Evolutionary conservation across 1,140 invertebrate species (phyloP).

Genomic region (Habropoda laboriosa): DNA sequence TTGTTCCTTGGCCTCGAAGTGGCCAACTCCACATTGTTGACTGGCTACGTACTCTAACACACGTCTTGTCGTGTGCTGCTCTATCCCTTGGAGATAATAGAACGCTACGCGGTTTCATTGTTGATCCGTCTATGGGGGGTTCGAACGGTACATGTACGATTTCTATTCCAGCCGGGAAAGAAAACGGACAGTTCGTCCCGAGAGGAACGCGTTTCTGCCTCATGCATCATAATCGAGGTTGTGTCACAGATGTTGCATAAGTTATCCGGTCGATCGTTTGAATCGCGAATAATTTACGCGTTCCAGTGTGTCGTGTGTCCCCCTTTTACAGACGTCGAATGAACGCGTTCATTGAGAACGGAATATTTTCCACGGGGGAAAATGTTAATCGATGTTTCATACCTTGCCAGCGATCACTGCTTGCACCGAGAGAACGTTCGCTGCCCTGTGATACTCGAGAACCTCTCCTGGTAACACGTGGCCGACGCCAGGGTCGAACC

Average conservation of each 20-base stretch:
- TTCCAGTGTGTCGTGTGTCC: neutral
- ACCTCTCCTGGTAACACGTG: slow-evolving; percentile 94
- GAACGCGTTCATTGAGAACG: neutral
- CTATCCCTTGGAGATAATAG: slow-evolving; percentile 44
- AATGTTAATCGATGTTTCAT: slow-evolving; percentile 60
- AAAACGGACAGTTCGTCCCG: neutral
- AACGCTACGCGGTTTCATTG: slow-evolving; percentile 12
- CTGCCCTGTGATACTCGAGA: slow-evolving; percentile 92
- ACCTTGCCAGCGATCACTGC: slow-evolving; percentile 94
- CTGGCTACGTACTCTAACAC: slow-evolving; percentile 19
- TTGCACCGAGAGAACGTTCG: slow-evolving; percentile 93
- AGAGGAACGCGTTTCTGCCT: neutral
- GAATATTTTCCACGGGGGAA: neutral
- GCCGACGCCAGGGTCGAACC: slow-evolving; percentile 95
- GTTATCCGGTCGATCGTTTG: slow-evolving; percentile 10
- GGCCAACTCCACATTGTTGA: slow-evolving; percentile 51
- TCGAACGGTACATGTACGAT: slow-evolving; percentile 37
- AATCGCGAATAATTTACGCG: slow-evolving; percentile 19
- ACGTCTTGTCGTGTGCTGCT: slow-evolving; percentile 12
- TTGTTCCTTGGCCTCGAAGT: slow-evolving; percentile 66
- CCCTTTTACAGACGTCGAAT: neutral
- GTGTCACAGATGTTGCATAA: slow-evolving; percentile 33
- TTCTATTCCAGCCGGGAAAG: neutral
- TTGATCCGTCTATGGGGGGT: neutral
- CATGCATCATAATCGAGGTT: slow-evolving; percentile 17